Evolutionary conservation across 2,888 invertebrate genomes (phyloP).

Genomic region (Blastobasis lacticolella): DNA sequence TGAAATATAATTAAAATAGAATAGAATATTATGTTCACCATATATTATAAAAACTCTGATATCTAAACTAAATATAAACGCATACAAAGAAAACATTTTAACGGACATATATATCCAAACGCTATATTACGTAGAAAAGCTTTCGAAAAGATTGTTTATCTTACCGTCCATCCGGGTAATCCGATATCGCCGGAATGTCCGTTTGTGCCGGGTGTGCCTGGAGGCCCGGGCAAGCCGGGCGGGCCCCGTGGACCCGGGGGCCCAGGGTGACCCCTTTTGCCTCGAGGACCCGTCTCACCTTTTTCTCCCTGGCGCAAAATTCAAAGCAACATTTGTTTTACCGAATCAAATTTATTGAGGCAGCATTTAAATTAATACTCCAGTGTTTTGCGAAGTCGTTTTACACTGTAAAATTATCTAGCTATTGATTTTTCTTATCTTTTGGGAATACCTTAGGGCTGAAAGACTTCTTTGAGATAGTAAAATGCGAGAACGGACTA

Average conservation of each 20-base stretch:
- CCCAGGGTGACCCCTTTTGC: conserved; percentile 83
- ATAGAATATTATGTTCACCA: too few relatives aligned
- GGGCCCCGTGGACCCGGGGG: conserved; percentile 86
- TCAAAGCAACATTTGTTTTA: background rate
- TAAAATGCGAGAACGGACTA: too few relatives aligned
- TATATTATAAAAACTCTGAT: too few relatives aligned
- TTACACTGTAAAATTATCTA: too few relatives aligned
- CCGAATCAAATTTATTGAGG: background rate
- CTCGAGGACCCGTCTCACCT: conserved; percentile 58
- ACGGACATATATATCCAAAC: background rate
- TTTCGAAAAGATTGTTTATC: conserved; percentile 15
- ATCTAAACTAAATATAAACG: too few relatives aligned
- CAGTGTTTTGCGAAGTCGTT: too few relatives aligned
- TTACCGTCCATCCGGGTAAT: conserved; percentile 84
- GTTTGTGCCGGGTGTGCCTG: conserved; percentile 80
- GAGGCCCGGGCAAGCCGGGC: conserved; percentile 80
- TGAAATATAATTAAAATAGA: too few relatives aligned
- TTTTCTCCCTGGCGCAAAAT: conserved; percentile 48
- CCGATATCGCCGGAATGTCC: conserved; percentile 84
- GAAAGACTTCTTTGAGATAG: too few relatives aligned
- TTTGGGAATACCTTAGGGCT: too few relatives aligned
- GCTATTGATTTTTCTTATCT: too few relatives aligned
- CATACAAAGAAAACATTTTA: conserved; percentile 2
- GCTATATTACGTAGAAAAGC: conserved; percentile 1
- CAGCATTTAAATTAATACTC: too few relatives aligned